A percentile compares a stretch with the other conserved stretches of the same genome.
Conservation (phyloP, 92 coral and sea anemone genomes). For the Nematostella vectensis region DNA sequence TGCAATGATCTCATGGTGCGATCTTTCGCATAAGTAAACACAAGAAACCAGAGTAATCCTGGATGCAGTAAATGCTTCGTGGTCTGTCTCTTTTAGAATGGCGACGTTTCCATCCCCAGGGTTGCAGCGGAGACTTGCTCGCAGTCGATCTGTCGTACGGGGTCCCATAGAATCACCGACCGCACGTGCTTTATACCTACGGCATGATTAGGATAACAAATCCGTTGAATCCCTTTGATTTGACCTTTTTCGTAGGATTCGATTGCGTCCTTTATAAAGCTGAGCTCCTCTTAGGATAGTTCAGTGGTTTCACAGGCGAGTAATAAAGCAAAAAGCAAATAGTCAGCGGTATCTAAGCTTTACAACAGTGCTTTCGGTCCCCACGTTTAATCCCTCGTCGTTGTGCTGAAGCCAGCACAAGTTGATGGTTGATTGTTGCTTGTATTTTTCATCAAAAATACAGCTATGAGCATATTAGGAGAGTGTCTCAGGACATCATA, state of each 20-base stretch:
- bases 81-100: slow-evolving; percentile 14
- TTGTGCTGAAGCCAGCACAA: no score
- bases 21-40: slow-evolving; percentile 6
- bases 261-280: slow-evolving; percentile 3
- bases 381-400: no score
- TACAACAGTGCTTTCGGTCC: no score
- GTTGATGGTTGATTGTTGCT: no score
- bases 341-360: no score
- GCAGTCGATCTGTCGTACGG: background rate
- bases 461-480: no score
- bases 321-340: no score
- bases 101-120: slow-evolving; percentile 1
- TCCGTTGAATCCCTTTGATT: background rate
- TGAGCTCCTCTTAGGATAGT: background rate
- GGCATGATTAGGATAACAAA: slow-evolving; percentile 1
- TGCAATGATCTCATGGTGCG: slow-evolving; percentile 4
- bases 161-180: background rate
- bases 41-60: slow-evolving; percentile 12
- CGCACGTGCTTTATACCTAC: slow-evolving; percentile 5
- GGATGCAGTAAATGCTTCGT: slow-evolving; percentile 1
- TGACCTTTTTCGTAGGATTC: slow-evolving; percentile 1
- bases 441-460: no score
- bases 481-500: no score
- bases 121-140: slow-evolving; percentile 1
- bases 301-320: slow-evolving; percentile 7